Percentiles rank a stretch among this genome's conserved stretches.
These are phyloP conservation scores for Fregata magnificens DNA, from an alignment of 2,113 vertebrate species.

Conservation along the genomic window DNA sequence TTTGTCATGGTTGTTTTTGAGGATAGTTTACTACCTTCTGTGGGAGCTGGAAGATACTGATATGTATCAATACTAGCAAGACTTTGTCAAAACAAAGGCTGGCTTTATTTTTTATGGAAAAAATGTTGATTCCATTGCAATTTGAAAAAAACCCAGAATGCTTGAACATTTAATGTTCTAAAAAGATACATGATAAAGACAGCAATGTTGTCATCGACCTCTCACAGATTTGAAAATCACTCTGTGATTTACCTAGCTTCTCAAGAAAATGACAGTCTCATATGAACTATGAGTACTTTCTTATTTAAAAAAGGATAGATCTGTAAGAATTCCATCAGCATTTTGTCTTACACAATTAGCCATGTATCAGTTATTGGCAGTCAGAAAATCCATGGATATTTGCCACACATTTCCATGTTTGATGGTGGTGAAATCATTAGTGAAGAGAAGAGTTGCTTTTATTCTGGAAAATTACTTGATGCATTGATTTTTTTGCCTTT, in stretches of 20 bases:
- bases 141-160: background rate
- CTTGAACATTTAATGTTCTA: background rate
- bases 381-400: background rate
- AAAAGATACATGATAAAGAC: background rate
- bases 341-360: background rate
- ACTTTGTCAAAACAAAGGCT: background rate
- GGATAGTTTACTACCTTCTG: background rate
- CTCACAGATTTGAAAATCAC: background rate
- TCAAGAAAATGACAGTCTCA: background rate
- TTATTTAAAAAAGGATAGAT: background rate
- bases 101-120: background rate
- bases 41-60: background rate
- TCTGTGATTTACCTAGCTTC: background rate
- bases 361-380: background rate
- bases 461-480: background rate
- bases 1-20: background rate
- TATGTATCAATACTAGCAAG: background rate
- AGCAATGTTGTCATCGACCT: background rate
- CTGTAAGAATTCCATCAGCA: background rate
- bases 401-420: background rate
- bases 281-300: background rate
- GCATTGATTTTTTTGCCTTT: background rate
- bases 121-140: background rate
- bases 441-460: background rate
- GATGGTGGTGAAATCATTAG: background rate